phyloP scores from a whole-genome alignment of 2,888 invertebrate genomes.

The Dicranocentrus wangi region DNA sequence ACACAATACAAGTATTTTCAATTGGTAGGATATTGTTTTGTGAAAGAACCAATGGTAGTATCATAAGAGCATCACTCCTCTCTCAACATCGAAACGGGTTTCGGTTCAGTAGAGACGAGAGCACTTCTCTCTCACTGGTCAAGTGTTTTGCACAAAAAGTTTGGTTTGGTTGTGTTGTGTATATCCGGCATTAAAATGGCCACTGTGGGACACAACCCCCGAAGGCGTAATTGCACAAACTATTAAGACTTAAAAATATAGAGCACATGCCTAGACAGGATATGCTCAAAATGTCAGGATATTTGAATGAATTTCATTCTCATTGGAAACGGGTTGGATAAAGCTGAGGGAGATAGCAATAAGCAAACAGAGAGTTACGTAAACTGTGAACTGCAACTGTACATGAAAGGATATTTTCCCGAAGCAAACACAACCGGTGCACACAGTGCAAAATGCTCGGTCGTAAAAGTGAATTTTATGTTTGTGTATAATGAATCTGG shows the following conservation, averaged over 20 bases:
- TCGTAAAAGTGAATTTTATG: constrained; percentile 38
- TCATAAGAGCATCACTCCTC: too few relatives aligned
- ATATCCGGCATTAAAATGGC: constrained; percentile 16
- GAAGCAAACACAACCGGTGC: not conserved
- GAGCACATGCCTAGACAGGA: too few relatives aligned
- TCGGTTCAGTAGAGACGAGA: not conserved
- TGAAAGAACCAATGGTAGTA: too few relatives aligned
- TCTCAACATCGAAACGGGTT: not conserved
- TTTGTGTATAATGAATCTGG: constrained; percentile 23
- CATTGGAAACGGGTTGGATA: not conserved
- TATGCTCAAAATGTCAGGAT: too few relatives aligned
- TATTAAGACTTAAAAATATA: not conserved
- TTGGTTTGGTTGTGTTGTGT: too few relatives aligned
- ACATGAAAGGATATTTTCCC: not conserved
- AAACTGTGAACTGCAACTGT: not conserved
- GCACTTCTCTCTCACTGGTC: not conserved
- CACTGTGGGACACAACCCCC: constrained; percentile 9
- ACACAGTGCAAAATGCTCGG: constrained; percentile 6
- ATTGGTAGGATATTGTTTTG: constrained; percentile 9
- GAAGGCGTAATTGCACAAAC: constrained; percentile 14
- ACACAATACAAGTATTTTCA: not conserved
- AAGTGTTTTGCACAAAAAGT: not conserved
- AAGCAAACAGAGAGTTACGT: too few relatives aligned
- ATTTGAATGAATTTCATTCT: too few relatives aligned
- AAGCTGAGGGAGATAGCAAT: too few relatives aligned